Conservation (phyloP, 2,113 vertebrate species). For the Acrocephalus kingi region DNA sequence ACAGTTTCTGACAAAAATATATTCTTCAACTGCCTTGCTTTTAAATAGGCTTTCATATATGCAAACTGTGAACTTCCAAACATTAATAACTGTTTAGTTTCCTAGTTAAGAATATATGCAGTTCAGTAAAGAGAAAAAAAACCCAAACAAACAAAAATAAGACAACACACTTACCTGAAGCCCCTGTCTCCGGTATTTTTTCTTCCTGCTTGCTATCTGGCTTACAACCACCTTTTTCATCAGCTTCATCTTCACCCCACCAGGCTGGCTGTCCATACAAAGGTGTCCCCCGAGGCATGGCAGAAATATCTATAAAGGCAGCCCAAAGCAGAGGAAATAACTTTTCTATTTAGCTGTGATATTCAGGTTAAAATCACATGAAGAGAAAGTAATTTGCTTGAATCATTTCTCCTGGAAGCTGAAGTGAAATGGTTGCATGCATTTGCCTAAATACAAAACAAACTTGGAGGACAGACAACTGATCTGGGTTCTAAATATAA, state of each 20-base stretch:
- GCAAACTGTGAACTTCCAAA: neutral
- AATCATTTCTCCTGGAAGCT: neutral
- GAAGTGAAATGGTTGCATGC: neutral
- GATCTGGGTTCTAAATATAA: conserved; percentile 53
- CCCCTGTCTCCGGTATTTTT: conserved; percentile 79
- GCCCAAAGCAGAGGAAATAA: neutral
- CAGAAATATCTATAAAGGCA: conserved; percentile 77
- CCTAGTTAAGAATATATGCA: neutral
- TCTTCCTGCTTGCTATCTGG: conserved; percentile 82
- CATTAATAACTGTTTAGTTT: neutral
- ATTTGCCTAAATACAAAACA: conserved; percentile 34
- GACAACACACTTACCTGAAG: conserved; percentile 75
- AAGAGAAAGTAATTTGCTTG: neutral
- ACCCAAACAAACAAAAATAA: neutral
- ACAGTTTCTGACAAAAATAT: neutral
- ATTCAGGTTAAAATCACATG: neutral
- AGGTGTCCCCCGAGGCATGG: conserved; percentile 91
- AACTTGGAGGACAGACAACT: conserved; percentile 23
- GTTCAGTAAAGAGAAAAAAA: neutral
- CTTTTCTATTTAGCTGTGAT: neutral
- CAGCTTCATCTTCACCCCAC: conserved; percentile 96
- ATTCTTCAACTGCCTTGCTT: neutral
- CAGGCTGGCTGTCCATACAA: conserved; percentile 96
- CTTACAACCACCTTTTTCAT: conserved; percentile 88
- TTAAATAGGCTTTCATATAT: neutral